Base-by-base conservation (phyloP, 2,888 invertebrate species). In the Pristionchus arcanus region DNA sequence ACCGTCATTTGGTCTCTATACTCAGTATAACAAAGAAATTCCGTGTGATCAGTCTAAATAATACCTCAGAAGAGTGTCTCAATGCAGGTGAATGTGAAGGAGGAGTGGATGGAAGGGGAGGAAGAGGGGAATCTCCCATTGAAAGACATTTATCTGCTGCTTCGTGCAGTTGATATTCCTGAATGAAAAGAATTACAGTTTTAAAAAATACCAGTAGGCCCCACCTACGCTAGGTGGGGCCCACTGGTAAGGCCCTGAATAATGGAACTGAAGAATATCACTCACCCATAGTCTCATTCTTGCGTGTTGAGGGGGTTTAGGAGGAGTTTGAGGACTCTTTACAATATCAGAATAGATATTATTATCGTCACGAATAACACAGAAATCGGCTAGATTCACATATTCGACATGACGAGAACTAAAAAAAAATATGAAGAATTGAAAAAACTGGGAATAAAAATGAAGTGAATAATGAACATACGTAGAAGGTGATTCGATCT, bases 321-420 rank as follows among this genome's bases (percentile, higher is more conserved):
- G 87, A 71, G 87, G 87, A 15, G 74, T 55, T 28, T 63, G 63
- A 4, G 87, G 87, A 74, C 87, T 87, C 55, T 93, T 93, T 77
- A 93, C 91, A 53, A 94, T 94, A 85, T 93, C 93, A 37, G 92
- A 91, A 90, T 94, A 94, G 63, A 92, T 90, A 28, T 92, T 91
- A n/a, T 91, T 91, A 49, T 92, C 92, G 83, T 94, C 94, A 90
- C 92, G 92, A 71, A 94, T 92, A 42, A 92, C 91, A 31, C 93
- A 93, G 87, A 93, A 94, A 68, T 94, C 94, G 16, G 92, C 89
- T 28, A 94, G 91, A 90, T 94, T 94, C 85, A 94, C 94, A 84
- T 94, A 94, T 81, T 94, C 94, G 15, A 92, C 93, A 83, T 87
- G 88, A 28, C 90, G 86, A 55, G 74, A 74, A 31, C 81, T 90